phyloP scores from a whole-genome alignment of 1,140 invertebrate species.

The Leptinotarsa undecemlineata region DNA sequence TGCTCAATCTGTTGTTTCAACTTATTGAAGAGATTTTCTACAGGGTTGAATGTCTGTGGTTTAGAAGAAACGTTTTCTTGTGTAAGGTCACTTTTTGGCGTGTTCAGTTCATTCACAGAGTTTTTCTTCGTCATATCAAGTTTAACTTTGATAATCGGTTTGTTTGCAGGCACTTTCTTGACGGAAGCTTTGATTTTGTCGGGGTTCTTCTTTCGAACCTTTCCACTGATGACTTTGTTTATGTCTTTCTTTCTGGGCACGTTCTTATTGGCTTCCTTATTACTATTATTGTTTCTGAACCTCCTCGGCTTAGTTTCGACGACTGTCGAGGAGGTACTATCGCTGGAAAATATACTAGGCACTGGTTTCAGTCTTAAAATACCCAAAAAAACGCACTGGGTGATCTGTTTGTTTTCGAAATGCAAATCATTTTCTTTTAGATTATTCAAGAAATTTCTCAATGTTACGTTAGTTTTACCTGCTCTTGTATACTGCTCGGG shows the following conservation, averaged over 20 bases:
- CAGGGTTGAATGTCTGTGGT: conserved; percentile 16
- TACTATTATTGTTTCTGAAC: conserved; percentile 21
- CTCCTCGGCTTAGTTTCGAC: conserved; percentile 18
- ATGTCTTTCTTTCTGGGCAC: conserved; percentile 12
- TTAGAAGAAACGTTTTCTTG: neutral
- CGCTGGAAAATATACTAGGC: conserved; percentile 27
- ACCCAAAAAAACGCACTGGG: conserved; percentile 33
- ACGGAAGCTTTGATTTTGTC: conserved; percentile 20
- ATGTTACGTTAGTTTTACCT: conserved; percentile 23
- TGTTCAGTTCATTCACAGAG: neutral
- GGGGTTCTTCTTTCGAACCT: conserved; percentile 18
- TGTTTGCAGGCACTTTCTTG: conserved; percentile 24
- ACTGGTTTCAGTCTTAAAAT: conserved; percentile 34
- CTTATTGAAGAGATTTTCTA: conserved; percentile 20
- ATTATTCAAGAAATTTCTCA: conserved; percentile 26
- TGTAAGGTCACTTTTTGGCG: neutral
- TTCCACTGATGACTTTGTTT: conserved; percentile 25
- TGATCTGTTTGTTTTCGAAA: conserved; percentile 29
- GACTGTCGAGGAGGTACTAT: conserved; percentile 4
- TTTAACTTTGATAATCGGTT: conserved; percentile 17
- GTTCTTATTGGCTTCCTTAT: conserved; percentile 25
- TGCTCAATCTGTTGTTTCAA: conserved; percentile 21
- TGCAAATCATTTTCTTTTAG: conserved; percentile 30
- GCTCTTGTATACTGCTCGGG: conserved; percentile 15
- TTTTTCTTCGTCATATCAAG: conserved; percentile 14